Conservation (phyloP, 2,797 vertebrate species). For the Atherinosoma microstoma region DNA sequence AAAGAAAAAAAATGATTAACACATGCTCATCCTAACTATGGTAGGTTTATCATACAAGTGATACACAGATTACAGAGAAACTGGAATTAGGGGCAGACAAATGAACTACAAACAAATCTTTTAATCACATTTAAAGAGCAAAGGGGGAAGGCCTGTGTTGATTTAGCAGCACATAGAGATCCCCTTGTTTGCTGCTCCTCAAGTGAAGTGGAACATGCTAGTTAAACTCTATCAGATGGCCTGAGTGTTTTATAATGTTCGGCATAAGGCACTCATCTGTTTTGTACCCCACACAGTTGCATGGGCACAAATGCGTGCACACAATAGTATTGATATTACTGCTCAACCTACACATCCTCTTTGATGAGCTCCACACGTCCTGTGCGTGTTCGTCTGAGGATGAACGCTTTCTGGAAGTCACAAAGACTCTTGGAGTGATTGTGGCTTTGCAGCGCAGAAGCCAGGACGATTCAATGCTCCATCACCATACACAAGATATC, state of each 20-base stretch:
- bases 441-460: conserved; percentile 42
- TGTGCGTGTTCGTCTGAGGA: conserved; percentile 54
- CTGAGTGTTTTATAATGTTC: conserved; percentile 72
- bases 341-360: conserved; percentile 65
- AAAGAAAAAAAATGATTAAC: conserved; percentile 31
- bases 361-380: conserved; percentile 71
- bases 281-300: conserved; percentile 65
- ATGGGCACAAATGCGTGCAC: conserved; percentile 38
- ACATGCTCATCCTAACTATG: conserved; percentile 21
- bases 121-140: conserved; percentile 54
- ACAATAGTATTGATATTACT: conserved; percentile 58
- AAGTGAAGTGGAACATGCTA: conserved; percentile 70
- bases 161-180: conserved; percentile 68
- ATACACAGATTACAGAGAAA: conserved; percentile 38
- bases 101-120: conserved; percentile 62
- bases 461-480: conserved; percentile 48
- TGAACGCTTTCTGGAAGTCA: conserved; percentile 54
- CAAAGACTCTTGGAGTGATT: conserved; percentile 45
- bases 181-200: conserved; percentile 68
- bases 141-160: conserved; percentile 62
- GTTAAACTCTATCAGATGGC: conserved; percentile 80
- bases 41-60: conserved; percentile 33
- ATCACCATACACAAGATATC: conserved; percentile 51
- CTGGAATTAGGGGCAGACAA: conserved; percentile 49
- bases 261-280: conserved; percentile 72